Percentiles rank a stretch among this genome's conserved stretches.
Evolutionary conservation across 2,113 vertebrate species (phyloP).

Genomic region (Procavia capensis): DNA sequence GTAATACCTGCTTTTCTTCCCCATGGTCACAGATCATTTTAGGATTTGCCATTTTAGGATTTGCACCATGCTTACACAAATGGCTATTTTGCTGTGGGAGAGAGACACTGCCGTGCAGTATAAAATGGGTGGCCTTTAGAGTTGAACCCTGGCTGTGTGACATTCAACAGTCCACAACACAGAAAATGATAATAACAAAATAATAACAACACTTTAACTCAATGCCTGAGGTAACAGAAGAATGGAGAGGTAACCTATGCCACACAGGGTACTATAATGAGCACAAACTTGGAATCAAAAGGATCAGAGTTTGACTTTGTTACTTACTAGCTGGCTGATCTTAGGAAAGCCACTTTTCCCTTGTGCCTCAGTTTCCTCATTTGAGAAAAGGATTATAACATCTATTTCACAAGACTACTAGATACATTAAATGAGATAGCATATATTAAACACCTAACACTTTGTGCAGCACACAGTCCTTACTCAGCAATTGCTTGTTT

Average conservation of each 20-base stretch:
- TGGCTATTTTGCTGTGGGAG: not conserved
- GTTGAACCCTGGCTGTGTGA: not conserved
- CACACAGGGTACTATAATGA: not conserved
- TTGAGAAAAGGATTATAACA: not conserved
- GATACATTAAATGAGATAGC: not conserved
- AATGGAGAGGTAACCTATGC: not conserved
- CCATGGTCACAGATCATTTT: not conserved
- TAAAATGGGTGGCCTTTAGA: not conserved
- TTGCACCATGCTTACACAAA: not conserved
- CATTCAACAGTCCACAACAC: not conserved
- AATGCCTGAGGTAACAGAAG: not conserved
- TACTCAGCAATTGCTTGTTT: not conserved
- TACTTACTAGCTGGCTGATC: not conserved
- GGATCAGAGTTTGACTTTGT: not conserved
- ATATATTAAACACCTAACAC: not conserved
- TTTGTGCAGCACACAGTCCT: not conserved
- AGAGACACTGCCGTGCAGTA: not conserved
- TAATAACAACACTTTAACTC: not conserved
- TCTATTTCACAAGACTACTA: not conserved
- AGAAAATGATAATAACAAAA: not conserved
- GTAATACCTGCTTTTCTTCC: not conserved
- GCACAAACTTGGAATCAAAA: not conserved
- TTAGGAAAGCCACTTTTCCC: not conserved
- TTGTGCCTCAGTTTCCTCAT: not conserved
- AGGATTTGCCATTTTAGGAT: fast-evolving